Evolutionary conservation across 2,797 vertebrate genomes (phyloP).

Genomic region (Microctenopoma steveboyesi): DNA sequence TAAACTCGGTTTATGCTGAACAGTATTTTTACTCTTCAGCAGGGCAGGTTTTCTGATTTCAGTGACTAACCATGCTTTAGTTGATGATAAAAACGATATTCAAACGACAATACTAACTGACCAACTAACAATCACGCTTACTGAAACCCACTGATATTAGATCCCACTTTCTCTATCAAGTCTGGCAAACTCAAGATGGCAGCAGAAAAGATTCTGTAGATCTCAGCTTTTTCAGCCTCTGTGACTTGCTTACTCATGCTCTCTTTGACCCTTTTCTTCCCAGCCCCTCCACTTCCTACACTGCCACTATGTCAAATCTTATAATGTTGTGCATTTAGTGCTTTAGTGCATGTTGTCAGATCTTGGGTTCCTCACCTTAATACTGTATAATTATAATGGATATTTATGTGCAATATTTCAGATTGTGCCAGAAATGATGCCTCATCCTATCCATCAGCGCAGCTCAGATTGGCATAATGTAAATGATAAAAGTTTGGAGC

Average conservation of each 20-base stretch:
- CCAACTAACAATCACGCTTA: too few species aligned
- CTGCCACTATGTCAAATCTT: slow-evolving; percentile 13
- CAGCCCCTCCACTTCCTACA: slow-evolving; percentile 6
- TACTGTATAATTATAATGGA: not conserved
- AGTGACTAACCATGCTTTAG: too few species aligned
- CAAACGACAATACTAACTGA: too few species aligned
- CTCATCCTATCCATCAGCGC: too few species aligned
- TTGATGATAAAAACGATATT: too few species aligned
- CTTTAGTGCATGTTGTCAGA: slow-evolving; percentile 8
- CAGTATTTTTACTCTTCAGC: too few species aligned
- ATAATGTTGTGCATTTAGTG: not conserved
- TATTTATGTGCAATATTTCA: slow-evolving; percentile 7
- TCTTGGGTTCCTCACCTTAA: slow-evolving; percentile 1
- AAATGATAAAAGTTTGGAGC: too few species aligned
- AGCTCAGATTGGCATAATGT: too few species aligned
- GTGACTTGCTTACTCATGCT: slow-evolving; percentile 27
- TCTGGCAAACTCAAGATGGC: not conserved
- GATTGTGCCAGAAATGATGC: not conserved
- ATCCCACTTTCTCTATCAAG: too few species aligned
- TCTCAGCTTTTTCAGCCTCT: slow-evolving; percentile 29
- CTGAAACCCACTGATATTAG: too few species aligned
- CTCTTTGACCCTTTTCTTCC: slow-evolving; percentile 20
- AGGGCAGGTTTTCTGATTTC: too few species aligned
- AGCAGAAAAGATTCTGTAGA: slow-evolving; percentile 23
- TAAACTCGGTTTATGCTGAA: too few species aligned